Conservation (phyloP, 2,888 invertebrate genomes). For the Cyrtodaria siliqua region DNA sequence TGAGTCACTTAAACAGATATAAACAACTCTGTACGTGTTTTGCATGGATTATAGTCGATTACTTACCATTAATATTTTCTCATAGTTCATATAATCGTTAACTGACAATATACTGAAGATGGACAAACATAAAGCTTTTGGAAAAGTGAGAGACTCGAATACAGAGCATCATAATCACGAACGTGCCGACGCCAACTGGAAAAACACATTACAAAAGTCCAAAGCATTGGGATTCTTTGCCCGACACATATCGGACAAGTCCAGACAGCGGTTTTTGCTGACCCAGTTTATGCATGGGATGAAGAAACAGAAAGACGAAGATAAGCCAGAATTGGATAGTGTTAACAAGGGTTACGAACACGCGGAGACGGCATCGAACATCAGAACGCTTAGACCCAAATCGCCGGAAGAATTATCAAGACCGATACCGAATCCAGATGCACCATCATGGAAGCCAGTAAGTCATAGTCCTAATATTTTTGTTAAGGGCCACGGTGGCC, state of each 20-base stretch:
- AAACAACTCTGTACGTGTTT: too few species aligned
- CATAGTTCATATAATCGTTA: too few species aligned
- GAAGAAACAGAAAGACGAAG: not conserved
- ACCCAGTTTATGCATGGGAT: conserved; percentile 4
- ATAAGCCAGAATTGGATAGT: conserved; percentile 20
- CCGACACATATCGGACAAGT: conserved; percentile 28
- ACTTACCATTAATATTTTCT: too few species aligned
- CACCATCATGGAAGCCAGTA: conserved; percentile 23
- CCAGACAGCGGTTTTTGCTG: conserved; percentile 19
- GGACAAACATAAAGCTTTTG: too few species aligned
- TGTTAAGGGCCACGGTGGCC: too few species aligned
- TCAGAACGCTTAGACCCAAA: conserved; percentile 12
- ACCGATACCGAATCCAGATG: conserved; percentile 20
- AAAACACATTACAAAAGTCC: conserved; percentile 9
- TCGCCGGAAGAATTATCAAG: not conserved
- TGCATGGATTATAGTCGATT: too few species aligned
- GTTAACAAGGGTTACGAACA: conserved; percentile 16
- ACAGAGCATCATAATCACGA: not conserved
- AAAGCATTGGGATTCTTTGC: conserved; percentile 36
- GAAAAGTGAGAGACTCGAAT: too few species aligned
- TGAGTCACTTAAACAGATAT: too few species aligned
- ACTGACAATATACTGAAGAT: too few species aligned
- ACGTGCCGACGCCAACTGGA: conserved; percentile 21
- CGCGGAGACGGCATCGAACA: too few species aligned
- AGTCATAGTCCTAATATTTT: not conserved